Evolutionary conservation across 2,113 vertebrate genomes (phyloP), one percentile per base, ranked within the genome.

Genomic region (Polypterus bichir): DNA sequence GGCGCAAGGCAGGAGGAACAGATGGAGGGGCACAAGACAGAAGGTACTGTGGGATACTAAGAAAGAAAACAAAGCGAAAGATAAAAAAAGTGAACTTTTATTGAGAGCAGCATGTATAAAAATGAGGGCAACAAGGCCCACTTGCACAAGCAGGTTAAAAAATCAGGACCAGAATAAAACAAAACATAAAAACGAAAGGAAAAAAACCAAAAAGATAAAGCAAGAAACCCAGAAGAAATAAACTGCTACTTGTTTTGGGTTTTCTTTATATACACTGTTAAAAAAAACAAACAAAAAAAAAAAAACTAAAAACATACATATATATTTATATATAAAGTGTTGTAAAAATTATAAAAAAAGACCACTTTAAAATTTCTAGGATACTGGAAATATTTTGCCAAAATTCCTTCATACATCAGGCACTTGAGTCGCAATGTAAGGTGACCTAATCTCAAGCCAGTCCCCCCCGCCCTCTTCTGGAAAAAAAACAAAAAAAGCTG

Each of bases 331-430:
- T 52, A 8, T 52, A 3, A 52, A n/a, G n/a, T n/a, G n/a, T n/a
- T 9, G 48, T 49, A 59, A 57, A 62, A 56, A 68, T 65, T 71
- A 64, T 51, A 62, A 69, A 47, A 63, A 52, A 49, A 85, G 74
- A 70, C 77, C 71, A 27, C 27, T 67, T 75, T 68, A 71, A 70
- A 77, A 78, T 74, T 72, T 69, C 79, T 81, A 80, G 81, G 72
- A 81, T 76, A 79, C 66, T 64, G 63, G 71, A 79, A 75, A 70
- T 79, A 27, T 27, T 76, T 63, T 62, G 66, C 68, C 54, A 81
- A 76, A 73, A 80, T 87, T 92, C 92, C 93, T 94, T 96, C 93
- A 92, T 93, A 89, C 82, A 83, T 83, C 85, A 94, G 94, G 94
- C 93, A 97, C 94, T 94, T 73, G 81, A 73, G 78, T 69, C 74